Base-by-base conservation (phyloP, 2,113 vertebrate genomes). In the Ia io region DNA sequence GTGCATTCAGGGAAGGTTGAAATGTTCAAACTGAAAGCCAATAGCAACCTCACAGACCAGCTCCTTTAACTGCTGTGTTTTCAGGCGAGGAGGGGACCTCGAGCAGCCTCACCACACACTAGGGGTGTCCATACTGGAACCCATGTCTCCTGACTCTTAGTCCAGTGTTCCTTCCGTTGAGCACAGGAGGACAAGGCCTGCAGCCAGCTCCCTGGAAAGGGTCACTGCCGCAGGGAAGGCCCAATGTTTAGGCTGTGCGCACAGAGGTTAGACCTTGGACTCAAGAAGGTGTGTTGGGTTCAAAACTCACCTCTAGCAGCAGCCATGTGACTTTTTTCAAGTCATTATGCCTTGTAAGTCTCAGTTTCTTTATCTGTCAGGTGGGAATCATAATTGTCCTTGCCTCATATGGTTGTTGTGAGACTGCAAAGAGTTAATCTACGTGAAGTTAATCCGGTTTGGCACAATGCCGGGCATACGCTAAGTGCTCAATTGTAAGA, bases 361-460 rank as follows among this genome's bases (percentile, higher is more conserved):
- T 86, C 67, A 17, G 18, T 67, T 76, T 87, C 67, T 71, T 30
- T 10, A 18, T 44, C 42, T 65, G 17, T 76, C 70, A 28, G 11
- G 2, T 18, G 18, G 47, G 14, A 82, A 69, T 13, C 11, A 42
- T 83, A 32, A 28, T 2, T 18, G 44, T 4, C 44, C 61, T 67
- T 1, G 84, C 30, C 20, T 84, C 30, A 1, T 0, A 12, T 1
- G 2, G 35, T n/a, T 16, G 4, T n/a, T 32, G 9, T n/a, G 6
- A 44, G 61, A 51, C 6, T 18, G 6, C 9, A 65, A 49, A 89
- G 49, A 53, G 37, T 53, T 30, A 35, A 61, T n/a, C 44, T 22
- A 28, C 5, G 2, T n/a, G 12, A 61, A 49, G 4, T 10, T 5
- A 28, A 28, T 61, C 59, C 3, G 59, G 22, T 23, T 77, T 76